Evolutionary conservation across 30 jellyfish, hydroid and myxozoan species (phyloP).

Genomic region (Catostylus mosaicus): DNA sequence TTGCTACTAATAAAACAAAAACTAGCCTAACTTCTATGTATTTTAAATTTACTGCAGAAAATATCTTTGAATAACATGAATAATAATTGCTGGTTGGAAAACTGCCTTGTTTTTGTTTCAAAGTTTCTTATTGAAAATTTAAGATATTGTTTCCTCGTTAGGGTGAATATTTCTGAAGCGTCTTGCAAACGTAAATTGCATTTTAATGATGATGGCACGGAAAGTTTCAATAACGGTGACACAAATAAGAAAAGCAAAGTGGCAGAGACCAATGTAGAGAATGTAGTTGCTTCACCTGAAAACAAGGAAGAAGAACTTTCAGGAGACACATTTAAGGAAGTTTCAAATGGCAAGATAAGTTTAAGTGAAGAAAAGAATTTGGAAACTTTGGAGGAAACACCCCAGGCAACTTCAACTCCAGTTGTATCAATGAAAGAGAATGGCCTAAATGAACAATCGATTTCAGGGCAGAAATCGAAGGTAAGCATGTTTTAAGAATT

Average conservation of each 20-base stretch:
- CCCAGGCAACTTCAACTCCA: neutral
- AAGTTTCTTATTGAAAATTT: too few species aligned
- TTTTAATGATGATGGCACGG: neutral
- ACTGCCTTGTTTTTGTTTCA: too few species aligned
- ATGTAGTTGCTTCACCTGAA: neutral
- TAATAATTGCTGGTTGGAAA: too few species aligned
- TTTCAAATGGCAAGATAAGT: neutral
- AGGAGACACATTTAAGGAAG: neutral
- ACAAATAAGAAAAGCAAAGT: neutral
- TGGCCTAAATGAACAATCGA: neutral
- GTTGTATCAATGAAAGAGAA: neutral
- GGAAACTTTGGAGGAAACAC: slow-evolving; percentile 10
- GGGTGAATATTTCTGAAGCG: slow-evolving; percentile 4
- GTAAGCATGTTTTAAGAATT: too few species aligned
- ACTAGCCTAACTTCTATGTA: too few species aligned
- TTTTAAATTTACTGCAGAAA: too few species aligned
- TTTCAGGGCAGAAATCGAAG: too few species aligned
- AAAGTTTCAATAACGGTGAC: neutral
- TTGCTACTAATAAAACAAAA: too few species aligned
- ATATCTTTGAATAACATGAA: too few species aligned
- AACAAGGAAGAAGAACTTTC: neutral
- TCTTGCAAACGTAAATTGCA: slow-evolving; percentile 42
- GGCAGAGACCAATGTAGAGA: neutral
- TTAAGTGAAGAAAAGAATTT: neutral
- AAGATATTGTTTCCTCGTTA: neutral